A percentile compares a stretch with the other conserved stretches of the same genome.
Conservation (phyloP, 2,888 invertebrate genomes). For the Elegia similella region DNA sequence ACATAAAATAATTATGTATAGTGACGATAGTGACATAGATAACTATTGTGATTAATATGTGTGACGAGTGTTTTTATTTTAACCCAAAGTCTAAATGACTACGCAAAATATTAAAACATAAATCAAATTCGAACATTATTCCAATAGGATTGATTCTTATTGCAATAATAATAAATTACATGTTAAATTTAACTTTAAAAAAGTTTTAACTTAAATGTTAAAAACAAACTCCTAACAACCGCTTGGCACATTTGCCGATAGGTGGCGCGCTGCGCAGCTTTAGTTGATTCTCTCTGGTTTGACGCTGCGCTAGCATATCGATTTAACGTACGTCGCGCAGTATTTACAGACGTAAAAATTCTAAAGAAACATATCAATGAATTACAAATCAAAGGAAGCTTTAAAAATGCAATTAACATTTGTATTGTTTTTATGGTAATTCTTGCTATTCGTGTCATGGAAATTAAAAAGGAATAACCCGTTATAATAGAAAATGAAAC, state of each 20-base stretch:
- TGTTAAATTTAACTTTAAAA: not conserved
- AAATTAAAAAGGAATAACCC: conserved; percentile 11
- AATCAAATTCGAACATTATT: too few relatives aligned
- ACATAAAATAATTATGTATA: too few relatives aligned
- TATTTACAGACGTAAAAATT: conserved; percentile 63
- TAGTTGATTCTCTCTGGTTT: conserved; percentile 54
- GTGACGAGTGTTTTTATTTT: too few relatives aligned
- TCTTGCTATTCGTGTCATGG: not conserved
- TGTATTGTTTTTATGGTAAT: not conserved
- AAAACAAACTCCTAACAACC: conserved; percentile 15
- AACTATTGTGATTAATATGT: too few relatives aligned
- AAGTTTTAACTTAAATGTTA: not conserved
- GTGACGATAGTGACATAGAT: too few relatives aligned
- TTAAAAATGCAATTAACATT: conserved; percentile 1
- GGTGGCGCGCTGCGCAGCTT: conserved; percentile 55
- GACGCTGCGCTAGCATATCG: conserved; percentile 76
- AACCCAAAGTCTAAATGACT: too few relatives aligned
- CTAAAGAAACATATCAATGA: conserved; percentile 23
- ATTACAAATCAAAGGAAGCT: conserved; percentile 15
- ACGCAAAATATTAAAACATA: too few relatives aligned
- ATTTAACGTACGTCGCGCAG: conserved; percentile 56
- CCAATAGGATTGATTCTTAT: too few relatives aligned
- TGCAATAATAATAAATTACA: too few relatives aligned
- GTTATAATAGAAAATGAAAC: conserved; percentile 14
- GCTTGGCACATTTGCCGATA: conserved; percentile 27